A percentile compares a stretch with the other conserved stretches of the same genome.
Evolutionary conservation across 2,797 vertebrate species (phyloP).

Genomic region (Hippoglossus hippoglossus): DNA sequence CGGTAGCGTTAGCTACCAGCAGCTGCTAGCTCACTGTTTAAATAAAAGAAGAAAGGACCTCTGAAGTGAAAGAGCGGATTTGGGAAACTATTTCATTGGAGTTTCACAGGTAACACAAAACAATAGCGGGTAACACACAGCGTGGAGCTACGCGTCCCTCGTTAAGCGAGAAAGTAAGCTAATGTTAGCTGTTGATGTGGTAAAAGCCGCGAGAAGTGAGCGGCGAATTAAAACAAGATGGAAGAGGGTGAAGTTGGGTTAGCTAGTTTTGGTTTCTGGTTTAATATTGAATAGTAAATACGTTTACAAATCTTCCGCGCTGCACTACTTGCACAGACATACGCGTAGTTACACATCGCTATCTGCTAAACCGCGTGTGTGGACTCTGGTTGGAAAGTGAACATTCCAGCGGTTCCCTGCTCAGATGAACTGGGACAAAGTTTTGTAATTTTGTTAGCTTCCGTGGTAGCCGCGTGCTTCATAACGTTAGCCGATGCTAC

Average conservation of each 20-base stretch:
- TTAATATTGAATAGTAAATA: conserved; percentile 38
- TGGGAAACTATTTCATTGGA: conserved; percentile 28
- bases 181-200: conserved; percentile 64
- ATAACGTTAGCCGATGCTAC: conserved; percentile 32
- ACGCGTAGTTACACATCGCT: conserved; percentile 8
- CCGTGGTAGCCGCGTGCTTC: conserved; percentile 72
- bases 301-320: not conserved
- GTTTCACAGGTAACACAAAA: conserved; percentile 40
- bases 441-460: conserved; percentile 73
- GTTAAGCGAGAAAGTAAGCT: conserved; percentile 38
- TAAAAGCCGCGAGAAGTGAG: conserved; percentile 80
- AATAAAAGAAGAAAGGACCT: conserved; percentile 64
- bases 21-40: conserved; percentile 55
- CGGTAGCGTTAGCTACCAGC: conserved; percentile 60
- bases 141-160: conserved; percentile 9
- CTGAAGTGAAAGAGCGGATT: conserved; percentile 37
- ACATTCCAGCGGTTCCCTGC: not conserved
- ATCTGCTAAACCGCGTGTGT: not conserved
- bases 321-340: not conserved
- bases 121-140: not conserved
- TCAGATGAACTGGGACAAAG: conserved; percentile 57
- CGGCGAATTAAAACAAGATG: conserved; percentile 81
- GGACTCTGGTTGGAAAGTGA: not conserved
- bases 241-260: conserved; percentile 74
- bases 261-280: conserved; percentile 58